Conservation (phyloP, 2,797 vertebrate genomes). For the Gallinago nigripennis region DNA sequence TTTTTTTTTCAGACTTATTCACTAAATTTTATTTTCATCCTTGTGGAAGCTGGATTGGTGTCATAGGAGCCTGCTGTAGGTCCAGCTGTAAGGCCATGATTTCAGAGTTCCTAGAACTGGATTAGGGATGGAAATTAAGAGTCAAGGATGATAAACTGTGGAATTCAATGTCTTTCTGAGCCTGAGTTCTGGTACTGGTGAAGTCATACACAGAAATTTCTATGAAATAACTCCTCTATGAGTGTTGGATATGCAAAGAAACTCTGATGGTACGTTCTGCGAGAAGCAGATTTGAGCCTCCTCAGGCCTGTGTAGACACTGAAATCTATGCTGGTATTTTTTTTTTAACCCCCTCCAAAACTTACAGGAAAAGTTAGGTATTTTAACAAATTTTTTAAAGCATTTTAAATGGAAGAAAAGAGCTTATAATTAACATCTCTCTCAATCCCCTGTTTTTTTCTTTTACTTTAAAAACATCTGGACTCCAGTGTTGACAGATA, state of each 20-base stretch:
- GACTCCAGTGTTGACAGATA: conserved; percentile 66
- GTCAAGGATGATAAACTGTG: not conserved
- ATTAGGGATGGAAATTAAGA: not conserved
- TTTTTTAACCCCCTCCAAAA: conserved; percentile 32
- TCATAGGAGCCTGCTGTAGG: not conserved
- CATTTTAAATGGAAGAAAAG: conserved; percentile 45
- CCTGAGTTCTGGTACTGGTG: not conserved
- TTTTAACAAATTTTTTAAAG: conserved; percentile 49
- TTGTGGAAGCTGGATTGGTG: not conserved
- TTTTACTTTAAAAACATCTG: conserved; percentile 64
- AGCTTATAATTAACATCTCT: conserved; percentile 47
- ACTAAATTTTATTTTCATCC: not conserved
- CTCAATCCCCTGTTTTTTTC: conserved; percentile 36
- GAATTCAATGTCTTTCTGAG: not conserved
- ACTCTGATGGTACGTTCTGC: not conserved
- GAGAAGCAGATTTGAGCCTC: not conserved
- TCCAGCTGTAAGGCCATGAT: not conserved
- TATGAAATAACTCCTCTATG: not conserved
- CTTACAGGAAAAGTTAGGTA: conserved; percentile 45
- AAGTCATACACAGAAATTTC: not conserved
- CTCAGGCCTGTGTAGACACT: not conserved
- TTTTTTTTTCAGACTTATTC: not conserved
- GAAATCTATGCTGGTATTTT: not conserved
- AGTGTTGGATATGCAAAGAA: not conserved
- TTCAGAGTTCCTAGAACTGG: not conserved